Evolutionary conservation across 35 echinoderm and acorn worm species (phyloP).

Genomic region (Patiria miniata): DNA sequence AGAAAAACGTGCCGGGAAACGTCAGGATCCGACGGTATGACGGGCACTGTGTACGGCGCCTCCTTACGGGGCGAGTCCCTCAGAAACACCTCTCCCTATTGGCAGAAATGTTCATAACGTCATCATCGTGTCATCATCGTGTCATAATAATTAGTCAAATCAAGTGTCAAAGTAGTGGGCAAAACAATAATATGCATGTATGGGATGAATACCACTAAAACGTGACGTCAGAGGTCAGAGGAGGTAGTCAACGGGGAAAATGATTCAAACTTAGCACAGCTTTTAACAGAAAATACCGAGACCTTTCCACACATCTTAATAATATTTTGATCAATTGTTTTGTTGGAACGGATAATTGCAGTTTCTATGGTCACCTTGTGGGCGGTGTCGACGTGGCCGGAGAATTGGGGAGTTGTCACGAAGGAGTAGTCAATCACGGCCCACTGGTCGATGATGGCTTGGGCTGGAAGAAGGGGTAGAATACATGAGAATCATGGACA

Average conservation of each 20-base stretch:
- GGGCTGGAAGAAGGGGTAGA: not conserved
- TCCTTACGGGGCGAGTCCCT: not conserved
- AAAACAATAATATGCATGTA: too few relatives aligned
- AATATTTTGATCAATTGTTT: too few relatives aligned
- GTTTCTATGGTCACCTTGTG: not conserved
- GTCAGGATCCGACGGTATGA: slow-evolving; percentile 9
- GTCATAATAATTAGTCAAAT: too few relatives aligned
- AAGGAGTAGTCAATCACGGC: not conserved
- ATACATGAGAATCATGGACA: not conserved
- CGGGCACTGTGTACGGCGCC: not conserved
- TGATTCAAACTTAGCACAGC: too few relatives aligned
- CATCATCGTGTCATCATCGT: too few relatives aligned
- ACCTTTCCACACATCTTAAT: too few relatives aligned
- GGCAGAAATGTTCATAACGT: not conserved
- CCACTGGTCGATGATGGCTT: not conserved
- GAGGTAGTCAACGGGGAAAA: too few relatives aligned
- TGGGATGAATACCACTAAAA: too few relatives aligned
- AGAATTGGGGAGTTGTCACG: not conserved
- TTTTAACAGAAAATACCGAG: too few relatives aligned
- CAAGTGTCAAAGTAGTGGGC: too few relatives aligned
- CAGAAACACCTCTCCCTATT: not conserved
- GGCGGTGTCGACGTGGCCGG: not conserved
- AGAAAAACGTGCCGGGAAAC: not conserved
- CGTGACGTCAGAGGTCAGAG: too few relatives aligned
- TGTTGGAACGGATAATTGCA: too few relatives aligned